Conservation (phyloP, 1,140 invertebrate species). For the Cydia strobilella region DNA sequence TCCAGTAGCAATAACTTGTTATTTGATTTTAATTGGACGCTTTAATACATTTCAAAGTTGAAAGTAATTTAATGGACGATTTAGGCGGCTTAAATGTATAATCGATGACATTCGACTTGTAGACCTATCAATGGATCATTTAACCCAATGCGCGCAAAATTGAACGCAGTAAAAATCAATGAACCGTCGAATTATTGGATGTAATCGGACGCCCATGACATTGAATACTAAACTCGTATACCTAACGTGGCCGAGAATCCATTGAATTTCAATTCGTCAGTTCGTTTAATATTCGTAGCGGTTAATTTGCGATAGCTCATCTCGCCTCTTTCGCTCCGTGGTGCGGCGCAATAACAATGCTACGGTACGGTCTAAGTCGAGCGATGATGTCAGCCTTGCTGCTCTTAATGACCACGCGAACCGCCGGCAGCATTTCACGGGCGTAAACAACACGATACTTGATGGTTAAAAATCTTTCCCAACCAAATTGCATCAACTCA, state of each 20-base stretch:
- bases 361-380: constrained; percentile 54
- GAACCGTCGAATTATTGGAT: constrained; percentile 52
- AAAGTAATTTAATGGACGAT: not conserved
- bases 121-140: constrained; percentile 53
- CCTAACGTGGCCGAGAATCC: constrained; percentile 42
- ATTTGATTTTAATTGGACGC: constrained; percentile 17
- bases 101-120: constrained; percentile 38
- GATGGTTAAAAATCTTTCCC: constrained; percentile 37
- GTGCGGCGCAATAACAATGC: constrained; percentile 65
- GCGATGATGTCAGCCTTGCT: constrained; percentile 71
- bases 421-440: constrained; percentile 58
- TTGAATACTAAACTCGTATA: constrained; percentile 64
- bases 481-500: constrained; percentile 15
- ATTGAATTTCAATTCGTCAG: constrained; percentile 46
- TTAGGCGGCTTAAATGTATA: constrained; percentile 25
- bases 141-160: constrained; percentile 57
- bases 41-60: not conserved
- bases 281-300: constrained; percentile 62
- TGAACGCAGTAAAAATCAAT: constrained; percentile 57
- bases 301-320: constrained; percentile 62
- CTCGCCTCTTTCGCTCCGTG: constrained; percentile 57
- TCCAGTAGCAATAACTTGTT: constrained; percentile 29
- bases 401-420: constrained; percentile 60
- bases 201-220: constrained; percentile 56
- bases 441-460: constrained; percentile 51